A percentile compares a stretch with the other conserved stretches of the same genome.
Evolutionary conservation across 2,888 invertebrate genomes (phyloP).

Genomic region (Nasonovia ribisnigri): DNA sequence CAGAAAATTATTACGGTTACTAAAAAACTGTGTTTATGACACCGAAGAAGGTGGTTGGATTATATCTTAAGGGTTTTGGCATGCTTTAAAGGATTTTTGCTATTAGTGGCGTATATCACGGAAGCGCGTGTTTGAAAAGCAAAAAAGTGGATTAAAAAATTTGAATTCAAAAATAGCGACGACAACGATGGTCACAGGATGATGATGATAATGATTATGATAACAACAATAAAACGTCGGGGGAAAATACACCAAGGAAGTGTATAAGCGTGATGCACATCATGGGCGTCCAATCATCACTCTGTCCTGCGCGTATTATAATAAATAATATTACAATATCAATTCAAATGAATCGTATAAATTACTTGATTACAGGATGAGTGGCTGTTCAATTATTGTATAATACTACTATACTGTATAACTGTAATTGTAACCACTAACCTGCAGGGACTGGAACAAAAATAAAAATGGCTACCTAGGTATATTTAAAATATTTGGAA

Average conservation of each 20-base stretch:
- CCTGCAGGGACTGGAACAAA: background rate
- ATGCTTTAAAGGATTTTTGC: background rate
- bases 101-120: background rate
- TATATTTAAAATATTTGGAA: background rate
- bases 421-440: background rate
- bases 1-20: background rate
- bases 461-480: background rate
- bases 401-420: background rate
- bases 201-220: background rate
- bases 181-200: background rate
- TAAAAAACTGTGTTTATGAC: background rate
- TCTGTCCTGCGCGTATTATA: background rate
- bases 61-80: background rate
- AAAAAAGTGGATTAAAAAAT: slow-evolving; percentile 32
- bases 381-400: background rate
- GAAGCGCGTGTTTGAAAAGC: background rate
- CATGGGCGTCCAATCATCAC: background rate
- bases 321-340: background rate
- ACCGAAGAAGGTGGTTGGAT: background rate
- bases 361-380: background rate
- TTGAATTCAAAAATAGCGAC: background rate
- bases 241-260: background rate
- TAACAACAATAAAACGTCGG: background rate
- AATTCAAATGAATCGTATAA: background rate
- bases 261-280: background rate